These are phyloP conservation scores for Syngnathus rostellatus DNA, from an alignment of 2,797 vertebrate species.

Conservation along the genomic window DNA sequence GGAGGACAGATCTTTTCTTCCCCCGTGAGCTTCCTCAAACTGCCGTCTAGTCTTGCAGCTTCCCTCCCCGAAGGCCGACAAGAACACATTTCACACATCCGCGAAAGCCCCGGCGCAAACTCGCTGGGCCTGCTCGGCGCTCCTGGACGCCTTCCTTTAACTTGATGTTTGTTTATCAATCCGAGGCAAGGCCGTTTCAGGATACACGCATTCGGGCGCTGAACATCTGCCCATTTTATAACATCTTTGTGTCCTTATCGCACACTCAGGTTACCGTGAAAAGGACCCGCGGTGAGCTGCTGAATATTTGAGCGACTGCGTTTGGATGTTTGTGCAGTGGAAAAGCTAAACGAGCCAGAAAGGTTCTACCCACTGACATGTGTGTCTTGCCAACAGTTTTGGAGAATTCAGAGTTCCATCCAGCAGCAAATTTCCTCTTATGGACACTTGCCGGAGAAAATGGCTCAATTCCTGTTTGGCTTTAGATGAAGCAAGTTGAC, in stretches of 20 bases:
- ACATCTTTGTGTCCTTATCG: slow-evolving; percentile 23
- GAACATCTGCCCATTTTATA: slow-evolving; percentile 11
- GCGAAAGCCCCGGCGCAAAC: slow-evolving; percentile 26
- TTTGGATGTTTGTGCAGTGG: slow-evolving; percentile 19
- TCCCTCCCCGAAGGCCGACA: slow-evolving; percentile 50
- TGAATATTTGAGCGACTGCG: slow-evolving; percentile 27
- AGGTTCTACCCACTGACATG: slow-evolving; percentile 31
- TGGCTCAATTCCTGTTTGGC: slow-evolving; percentile 14
- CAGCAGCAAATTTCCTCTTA: background rate
- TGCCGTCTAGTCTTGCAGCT: slow-evolving; percentile 53
- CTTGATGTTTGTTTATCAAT: slow-evolving; percentile 26
- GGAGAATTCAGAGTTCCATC: slow-evolving; percentile 10
- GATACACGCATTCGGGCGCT: background rate
- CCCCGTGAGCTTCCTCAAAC: slow-evolving; percentile 53
- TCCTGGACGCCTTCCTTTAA: slow-evolving; percentile 3
- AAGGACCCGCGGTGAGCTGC: slow-evolving; percentile 21
- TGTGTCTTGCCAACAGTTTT: slow-evolving; percentile 30
- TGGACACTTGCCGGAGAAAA: background rate
- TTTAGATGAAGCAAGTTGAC: background rate
- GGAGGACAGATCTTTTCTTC: slow-evolving; percentile 57
- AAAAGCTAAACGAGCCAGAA: slow-evolving; percentile 31
- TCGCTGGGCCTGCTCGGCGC: background rate
- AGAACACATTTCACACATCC: slow-evolving; percentile 56
- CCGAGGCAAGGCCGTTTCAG: slow-evolving; percentile 15
- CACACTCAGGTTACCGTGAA: slow-evolving; percentile 18